Conservation (phyloP, 2,888 invertebrate species). For the Furcula furcula region DNA sequence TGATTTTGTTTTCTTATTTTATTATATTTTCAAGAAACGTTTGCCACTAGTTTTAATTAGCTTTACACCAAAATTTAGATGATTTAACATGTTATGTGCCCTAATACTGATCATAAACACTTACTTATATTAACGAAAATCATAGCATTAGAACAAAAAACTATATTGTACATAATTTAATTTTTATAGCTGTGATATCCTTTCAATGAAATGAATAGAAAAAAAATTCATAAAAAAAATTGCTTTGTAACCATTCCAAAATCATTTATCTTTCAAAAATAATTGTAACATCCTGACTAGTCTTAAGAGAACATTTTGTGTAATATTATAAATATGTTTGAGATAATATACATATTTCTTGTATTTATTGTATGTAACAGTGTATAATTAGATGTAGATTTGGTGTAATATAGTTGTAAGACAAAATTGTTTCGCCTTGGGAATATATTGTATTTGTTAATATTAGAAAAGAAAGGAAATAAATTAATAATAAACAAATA, state of each 20-base stretch:
- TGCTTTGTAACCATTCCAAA: slow-evolving; percentile 36
- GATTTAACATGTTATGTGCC: slow-evolving; percentile 47
- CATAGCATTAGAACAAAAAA: slow-evolving; percentile 30
- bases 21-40: slow-evolving; percentile 32
- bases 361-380: slow-evolving; percentile 65
- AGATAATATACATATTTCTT: slow-evolving; percentile 42
- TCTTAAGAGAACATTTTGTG: slow-evolving; percentile 59
- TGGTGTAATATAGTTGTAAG: slow-evolving; percentile 42
- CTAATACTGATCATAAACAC: slow-evolving; percentile 35
- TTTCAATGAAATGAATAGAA: slow-evolving; percentile 47
- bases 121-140: slow-evolving; percentile 37
- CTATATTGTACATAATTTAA: slow-evolving; percentile 57
- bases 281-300: slow-evolving; percentile 61
- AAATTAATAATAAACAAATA: slow-evolving; percentile 43
- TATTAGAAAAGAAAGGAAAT: slow-evolving; percentile 55
- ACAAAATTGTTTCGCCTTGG: slow-evolving; percentile 54
- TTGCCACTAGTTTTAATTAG: slow-evolving; percentile 75
- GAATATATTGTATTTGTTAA: slow-evolving; percentile 58
- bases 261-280: slow-evolving; percentile 15
- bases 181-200: slow-evolving; percentile 77
- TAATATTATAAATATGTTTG: slow-evolving; percentile 47
- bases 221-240: slow-evolving; percentile 36
- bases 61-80: slow-evolving; percentile 78
- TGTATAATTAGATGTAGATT: slow-evolving; percentile 38
- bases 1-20: too few relatives aligned